Evolutionary conservation across 2,888 invertebrate genomes (phyloP), one percentile per base, ranked within the genome.

Genomic region (Caenorhabditis sp.): DNA sequence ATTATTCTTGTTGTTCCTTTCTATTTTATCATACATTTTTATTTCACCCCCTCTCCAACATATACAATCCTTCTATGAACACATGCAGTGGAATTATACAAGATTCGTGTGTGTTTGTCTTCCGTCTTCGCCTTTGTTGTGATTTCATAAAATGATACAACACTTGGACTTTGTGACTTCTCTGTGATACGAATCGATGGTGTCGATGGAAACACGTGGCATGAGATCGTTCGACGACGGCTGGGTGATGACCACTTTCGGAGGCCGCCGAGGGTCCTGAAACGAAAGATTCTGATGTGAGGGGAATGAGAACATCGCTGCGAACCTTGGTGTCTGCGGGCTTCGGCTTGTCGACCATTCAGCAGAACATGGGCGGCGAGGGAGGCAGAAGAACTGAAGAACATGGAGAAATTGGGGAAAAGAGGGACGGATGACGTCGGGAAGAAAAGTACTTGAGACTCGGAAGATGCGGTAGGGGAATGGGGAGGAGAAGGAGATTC

Each of bases 231-330:
- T 80, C 15, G 86, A 86, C 3, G 86, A 86, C 37, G 86, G 86
- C 68, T 86, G 86, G 13, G 86, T 86, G 67, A 86, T 84, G 60
- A 86, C 86, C 37, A 86, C 86, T 64, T 86, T 86, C n/a, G 86
- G 86, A 13, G 82, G 82, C 26, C 69, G 56, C n/a, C 80, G 80
- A 44, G 64, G 51, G 32, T 74, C 80, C 80, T 80, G 58, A 8
- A 64, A 64, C 2, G 20, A 20, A 47, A 18, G n/a, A n/a, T n/a
- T n/a, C n/a, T n/a, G n/a, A n/a, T n/a, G n/a, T n/a, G n/a, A n/a
- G n/a, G n/a, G n/a, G 40, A 40, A 13, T 3, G 26, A 5, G 15
- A 32, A 24, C 18, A n/a, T n/a, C n/a, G n/a, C n/a, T n/a, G n/a
- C n/a, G 4, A 22, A 76, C 76, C 76, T 76, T 76, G n/a, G 76